Evolutionary conservation across 1,140 invertebrate species (phyloP).

Genomic region (Delia radicum): DNA sequence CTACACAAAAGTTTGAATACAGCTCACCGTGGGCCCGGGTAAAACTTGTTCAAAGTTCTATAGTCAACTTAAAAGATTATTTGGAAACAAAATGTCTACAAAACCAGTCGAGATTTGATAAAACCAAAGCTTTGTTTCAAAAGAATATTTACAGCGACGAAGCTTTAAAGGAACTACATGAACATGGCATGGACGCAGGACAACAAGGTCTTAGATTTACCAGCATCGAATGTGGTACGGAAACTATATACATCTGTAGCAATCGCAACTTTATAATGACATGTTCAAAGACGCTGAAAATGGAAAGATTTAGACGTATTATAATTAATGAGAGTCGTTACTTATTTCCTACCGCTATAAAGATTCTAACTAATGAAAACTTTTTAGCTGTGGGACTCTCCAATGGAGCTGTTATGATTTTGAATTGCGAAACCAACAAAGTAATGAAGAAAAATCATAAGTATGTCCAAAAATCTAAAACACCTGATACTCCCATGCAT

Average conservation of each 20-base stretch:
- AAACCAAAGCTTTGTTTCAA: conserved; percentile 49
- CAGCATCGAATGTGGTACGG: conserved; percentile 42
- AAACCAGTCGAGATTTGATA: conserved; percentile 40
- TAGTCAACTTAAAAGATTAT: conserved; percentile 43
- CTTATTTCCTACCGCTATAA: conserved; percentile 45
- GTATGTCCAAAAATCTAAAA: conserved; percentile 21
- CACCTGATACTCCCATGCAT: neutral
- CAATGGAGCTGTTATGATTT: conserved; percentile 51
- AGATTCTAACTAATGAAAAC: conserved; percentile 43
- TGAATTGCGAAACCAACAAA: conserved; percentile 45
- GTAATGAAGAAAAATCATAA: neutral
- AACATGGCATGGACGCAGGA: conserved; percentile 32
- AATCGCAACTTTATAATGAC: conserved; percentile 50
- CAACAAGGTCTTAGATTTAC: conserved; percentile 46
- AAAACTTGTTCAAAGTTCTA: conserved; percentile 47
- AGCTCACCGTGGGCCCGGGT: conserved; percentile 49
- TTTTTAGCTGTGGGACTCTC: conserved; percentile 51
- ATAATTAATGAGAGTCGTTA: conserved; percentile 44
- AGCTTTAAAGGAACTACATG: conserved; percentile 44
- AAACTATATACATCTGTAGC: conserved; percentile 49
- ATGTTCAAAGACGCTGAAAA: conserved; percentile 46
- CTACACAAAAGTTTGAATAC: conserved; percentile 36
- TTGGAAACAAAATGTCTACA: conserved; percentile 32
- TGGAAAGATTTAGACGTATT: conserved; percentile 43
- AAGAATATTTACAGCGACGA: conserved; percentile 51